phyloP scores from a whole-genome alignment of 2,888 invertebrate genomes.

The Eupithecia inturbata region DNA sequence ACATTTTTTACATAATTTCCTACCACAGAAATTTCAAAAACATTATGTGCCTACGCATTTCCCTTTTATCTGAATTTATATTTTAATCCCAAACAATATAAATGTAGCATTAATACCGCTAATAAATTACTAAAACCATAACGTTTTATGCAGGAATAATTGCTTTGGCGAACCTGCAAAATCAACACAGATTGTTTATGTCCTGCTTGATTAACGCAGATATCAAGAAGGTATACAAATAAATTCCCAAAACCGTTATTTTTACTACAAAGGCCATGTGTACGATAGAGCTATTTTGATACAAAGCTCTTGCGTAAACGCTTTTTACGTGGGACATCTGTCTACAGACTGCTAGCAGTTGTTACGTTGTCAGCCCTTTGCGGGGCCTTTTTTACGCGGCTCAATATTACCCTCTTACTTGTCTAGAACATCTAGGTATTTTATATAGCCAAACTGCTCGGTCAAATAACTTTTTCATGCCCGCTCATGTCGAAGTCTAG shows the following conservation, averaged over 20 bases:
- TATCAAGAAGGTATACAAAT: constrained; percentile 61
- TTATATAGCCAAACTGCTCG: neutral
- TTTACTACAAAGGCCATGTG: constrained; percentile 11
- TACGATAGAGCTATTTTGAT: neutral
- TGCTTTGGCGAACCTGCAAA: constrained; percentile 55
- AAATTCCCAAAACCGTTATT: constrained; percentile 62
- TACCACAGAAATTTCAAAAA: no score
- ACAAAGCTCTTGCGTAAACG: neutral
- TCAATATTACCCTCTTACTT: neutral
- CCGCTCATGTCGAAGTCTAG: neutral
- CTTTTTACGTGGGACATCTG: constrained; percentile 1
- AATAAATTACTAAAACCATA: constrained; percentile 54
- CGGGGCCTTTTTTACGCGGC: neutral
- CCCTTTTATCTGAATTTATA: constrained; percentile 2
- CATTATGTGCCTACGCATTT: constrained; percentile 3
- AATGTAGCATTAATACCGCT: constrained; percentile 37
- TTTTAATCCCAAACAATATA: constrained; percentile 34
- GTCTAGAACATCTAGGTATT: neutral
- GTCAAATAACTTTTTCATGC: neutral
- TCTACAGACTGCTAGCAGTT: neutral
- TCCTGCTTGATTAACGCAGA: constrained; percentile 56
- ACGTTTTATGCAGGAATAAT: constrained; percentile 57
- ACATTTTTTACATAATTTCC: neutral
- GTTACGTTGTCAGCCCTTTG: neutral
- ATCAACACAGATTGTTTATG: constrained; percentile 62